phyloP scores from a whole-genome alignment of 2,113 vertebrate genomes.

The cattle (Bos taurus) region DNA sequence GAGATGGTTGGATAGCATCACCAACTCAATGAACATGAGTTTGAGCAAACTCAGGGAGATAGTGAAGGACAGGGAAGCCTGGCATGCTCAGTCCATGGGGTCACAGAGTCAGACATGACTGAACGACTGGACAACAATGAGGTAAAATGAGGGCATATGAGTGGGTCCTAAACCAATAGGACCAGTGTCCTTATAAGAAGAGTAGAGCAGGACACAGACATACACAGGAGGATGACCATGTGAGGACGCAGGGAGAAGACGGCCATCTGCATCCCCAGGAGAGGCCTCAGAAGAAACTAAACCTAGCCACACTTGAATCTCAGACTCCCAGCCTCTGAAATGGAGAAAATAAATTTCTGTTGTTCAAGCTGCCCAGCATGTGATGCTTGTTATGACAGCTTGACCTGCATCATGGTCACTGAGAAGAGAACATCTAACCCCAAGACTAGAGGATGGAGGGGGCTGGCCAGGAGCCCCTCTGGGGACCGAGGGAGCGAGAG shows the following conservation, averaged over 20 bases:
- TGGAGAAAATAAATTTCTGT: background rate
- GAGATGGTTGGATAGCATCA: background rate
- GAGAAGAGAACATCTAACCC: background rate
- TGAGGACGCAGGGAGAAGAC: background rate
- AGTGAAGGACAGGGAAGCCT: background rate
- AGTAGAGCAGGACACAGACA: background rate
- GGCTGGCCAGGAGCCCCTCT: background rate
- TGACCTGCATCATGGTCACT: rapidly evolving
- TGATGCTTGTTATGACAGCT: background rate
- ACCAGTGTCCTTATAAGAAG: background rate
- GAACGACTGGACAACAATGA: background rate
- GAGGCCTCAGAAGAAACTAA: background rate
- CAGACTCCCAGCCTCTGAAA: background rate
- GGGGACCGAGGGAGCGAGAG: rapidly evolving
- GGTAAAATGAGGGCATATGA: background rate
- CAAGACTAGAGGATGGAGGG: background rate
- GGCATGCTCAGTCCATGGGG: background rate
- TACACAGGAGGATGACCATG: no score
- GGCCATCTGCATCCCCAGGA: background rate
- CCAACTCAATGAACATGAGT: background rate
- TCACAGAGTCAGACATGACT: background rate
- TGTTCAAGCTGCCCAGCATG: background rate
- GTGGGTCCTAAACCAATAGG: background rate
- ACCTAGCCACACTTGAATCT: background rate
- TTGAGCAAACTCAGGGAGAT: background rate